Percentiles rank a stretch among this genome's conserved stretches.
phyloP scores from a whole-genome alignment of 2,888 invertebrate genomes.

The Caenorhabditis virilis region DNA sequence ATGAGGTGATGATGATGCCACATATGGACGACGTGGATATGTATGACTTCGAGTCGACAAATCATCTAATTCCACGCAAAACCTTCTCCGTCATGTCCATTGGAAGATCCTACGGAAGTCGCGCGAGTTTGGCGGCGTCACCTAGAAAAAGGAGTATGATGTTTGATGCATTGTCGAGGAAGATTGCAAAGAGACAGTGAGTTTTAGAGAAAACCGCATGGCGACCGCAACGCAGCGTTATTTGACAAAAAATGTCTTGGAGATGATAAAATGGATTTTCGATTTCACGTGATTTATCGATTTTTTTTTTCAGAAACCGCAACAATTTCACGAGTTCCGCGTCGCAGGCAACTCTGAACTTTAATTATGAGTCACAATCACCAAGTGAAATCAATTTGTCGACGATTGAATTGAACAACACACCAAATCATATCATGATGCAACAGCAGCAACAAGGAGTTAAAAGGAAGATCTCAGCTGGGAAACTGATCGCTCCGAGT shows the following conservation, averaged over 20 bases:
- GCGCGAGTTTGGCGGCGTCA: slow-evolving; percentile 23
- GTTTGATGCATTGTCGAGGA: slow-evolving; percentile 25
- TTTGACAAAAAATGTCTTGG: neutral
- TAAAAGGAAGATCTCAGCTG: slow-evolving; percentile 20
- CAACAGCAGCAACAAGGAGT: too few relatives aligned
- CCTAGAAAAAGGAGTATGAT: slow-evolving; percentile 32
- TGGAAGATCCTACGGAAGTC: slow-evolving; percentile 27
- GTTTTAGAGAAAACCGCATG: neutral
- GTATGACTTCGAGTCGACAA: slow-evolving; percentile 31
- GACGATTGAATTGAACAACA: slow-evolving; percentile 27
- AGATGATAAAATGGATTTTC: neutral
- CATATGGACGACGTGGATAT: slow-evolving; percentile 41
- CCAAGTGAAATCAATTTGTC: slow-evolving; percentile 37
- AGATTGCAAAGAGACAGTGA: slow-evolving; percentile 20
- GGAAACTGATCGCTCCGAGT: slow-evolving; percentile 17
- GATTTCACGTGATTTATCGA: too few relatives aligned
- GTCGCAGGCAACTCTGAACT: slow-evolving; percentile 30
- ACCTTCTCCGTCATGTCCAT: slow-evolving; percentile 39
- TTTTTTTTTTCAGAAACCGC: slow-evolving; percentile 15
- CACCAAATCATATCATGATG: too few relatives aligned
- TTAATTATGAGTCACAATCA: slow-evolving; percentile 29
- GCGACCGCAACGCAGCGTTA: neutral
- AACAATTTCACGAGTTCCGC: slow-evolving; percentile 30
- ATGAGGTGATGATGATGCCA: slow-evolving; percentile 43
- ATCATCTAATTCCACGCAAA: slow-evolving; percentile 34